Base-by-base conservation (phyloP, 2,113 vertebrate genomes). In the Petroica traversi region DNA sequence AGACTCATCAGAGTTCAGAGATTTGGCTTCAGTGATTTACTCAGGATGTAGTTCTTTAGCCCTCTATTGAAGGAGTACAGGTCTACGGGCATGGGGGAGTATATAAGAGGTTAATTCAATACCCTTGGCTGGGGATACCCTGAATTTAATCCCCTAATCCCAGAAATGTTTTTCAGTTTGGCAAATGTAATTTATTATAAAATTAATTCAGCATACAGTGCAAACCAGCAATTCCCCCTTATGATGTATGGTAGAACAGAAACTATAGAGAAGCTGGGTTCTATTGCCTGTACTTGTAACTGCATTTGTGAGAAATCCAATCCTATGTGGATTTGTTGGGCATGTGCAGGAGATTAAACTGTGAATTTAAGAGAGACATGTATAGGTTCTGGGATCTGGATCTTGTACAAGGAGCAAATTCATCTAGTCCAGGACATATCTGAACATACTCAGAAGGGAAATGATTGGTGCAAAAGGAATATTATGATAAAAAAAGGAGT, bases 231-330 rank as follows among this genome's bases (percentile, higher is more conserved):
- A 64, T 49, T 73, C 25, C 31, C 15, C 25, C 9, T 57, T 46
- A 22, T 2, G 16, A 28, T 34, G 4, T 51, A 49, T 77, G 13
- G 10, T 12, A 34, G 29, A 74, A 52, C 26, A 40, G 18, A 82
- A 85, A 74, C 57, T 29, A 19, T 31, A 14, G 3, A 14, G 15
- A 43, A 57, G 3, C 0, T 52, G n/a, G 13, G 11, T 1, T 72
- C 20, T 48, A 4, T 23, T 57, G 13, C 28, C 24, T 36, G 5
- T 5, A 2, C 2, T 18, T 1, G 1, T 19, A 54, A 36, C 12
- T 49, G 38, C 0, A 2, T 45, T 63, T 76, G 14, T 58, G 40
- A 64, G 25, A 58, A 76, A 34, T 63, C 22, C 38, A 75, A 3
- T 19, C 24, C 43, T 51, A 36, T 11, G 8, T 55, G 41, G 4